Conservation (phyloP, 2,797 vertebrate genomes). For the Psittacula derbiana region DNA sequence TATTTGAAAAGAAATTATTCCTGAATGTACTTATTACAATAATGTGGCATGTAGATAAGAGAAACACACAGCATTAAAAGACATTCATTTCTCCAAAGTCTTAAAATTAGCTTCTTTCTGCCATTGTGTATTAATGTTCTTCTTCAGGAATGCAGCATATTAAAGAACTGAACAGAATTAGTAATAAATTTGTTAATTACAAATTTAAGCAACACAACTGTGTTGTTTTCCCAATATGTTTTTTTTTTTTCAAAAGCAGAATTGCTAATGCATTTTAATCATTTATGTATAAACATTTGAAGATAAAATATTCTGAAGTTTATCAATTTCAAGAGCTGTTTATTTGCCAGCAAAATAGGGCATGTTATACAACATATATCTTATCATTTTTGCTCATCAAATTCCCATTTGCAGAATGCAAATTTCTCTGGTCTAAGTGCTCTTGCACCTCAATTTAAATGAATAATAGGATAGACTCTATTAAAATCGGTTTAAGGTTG, state of each 20-base stretch:
- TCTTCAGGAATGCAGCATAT: conserved; percentile 86
- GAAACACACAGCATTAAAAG: conserved; percentile 87
- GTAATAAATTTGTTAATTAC: conserved; percentile 92
- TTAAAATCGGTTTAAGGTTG: conserved; percentile 88
- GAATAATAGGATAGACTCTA: conserved; percentile 86
- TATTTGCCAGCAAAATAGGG: conserved; percentile 86
- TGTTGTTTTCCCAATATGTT: conserved; percentile 86
- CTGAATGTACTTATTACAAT: conserved; percentile 91
- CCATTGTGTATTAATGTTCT: conserved; percentile 88
- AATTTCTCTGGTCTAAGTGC: conserved; percentile 86
- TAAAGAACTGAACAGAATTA: conserved; percentile 87
- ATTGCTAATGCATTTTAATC: conserved; percentile 88
- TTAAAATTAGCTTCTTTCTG: conserved; percentile 89
- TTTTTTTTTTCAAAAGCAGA: conserved; percentile 82
- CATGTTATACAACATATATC: conserved; percentile 88
- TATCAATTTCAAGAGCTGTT: conserved; percentile 88
- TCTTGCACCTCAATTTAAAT: conserved; percentile 87
- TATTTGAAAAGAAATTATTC: conserved; percentile 90
- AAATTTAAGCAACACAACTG: conserved; percentile 89
- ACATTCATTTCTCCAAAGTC: conserved; percentile 90
- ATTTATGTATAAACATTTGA: conserved; percentile 88
- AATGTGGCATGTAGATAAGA: conserved; percentile 89
- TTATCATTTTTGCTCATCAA: conserved; percentile 88
- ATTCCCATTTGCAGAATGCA: conserved; percentile 87
- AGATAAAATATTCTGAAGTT: conserved; percentile 87